Evolutionary conservation across 2,888 invertebrate species (phyloP), one percentile per base, ranked within the genome.

Genomic region (Polydesmus complanatus): DNA sequence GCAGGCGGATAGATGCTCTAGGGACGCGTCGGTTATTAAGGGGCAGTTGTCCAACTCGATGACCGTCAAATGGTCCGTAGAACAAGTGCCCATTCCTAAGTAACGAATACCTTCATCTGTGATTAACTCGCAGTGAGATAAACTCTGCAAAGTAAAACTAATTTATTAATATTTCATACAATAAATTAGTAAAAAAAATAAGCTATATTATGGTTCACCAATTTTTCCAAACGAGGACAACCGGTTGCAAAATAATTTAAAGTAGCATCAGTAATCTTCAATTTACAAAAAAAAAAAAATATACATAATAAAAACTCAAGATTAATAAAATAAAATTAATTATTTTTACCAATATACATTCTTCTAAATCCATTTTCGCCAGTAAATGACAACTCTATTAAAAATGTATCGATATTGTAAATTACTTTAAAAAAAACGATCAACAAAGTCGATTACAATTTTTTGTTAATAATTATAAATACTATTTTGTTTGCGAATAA

Each of bases 21-120:
- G 78, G 57, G 96, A 91, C 21, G 88, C 86, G 78, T 99, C 98
- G 2, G 97, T 96, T 70, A 99, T 89, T 65, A 96, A 79, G 1
- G 98, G 98, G 76, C 98, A 98, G 78, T 99, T 99, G 78, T 99
- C 98, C 69, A 99, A 79, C 74, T 98, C 98, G 60, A 98, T 80
- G 49, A 96, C 92, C 49, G 89, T 88, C 65, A 93, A 79, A 73
- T 91, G 89, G 75, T 96, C 95, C 0, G 92, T 89, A 51, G 94
- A 91, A 74, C 94, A 95, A 1, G 92, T 87, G 50, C 93, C 91
- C 73, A 88, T 83, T 1, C 94, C 90, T 66, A 97, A 76, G 74
- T 95, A 93, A 64, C 92, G 83, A 69, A 99, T 95, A 18, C 97
- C 97, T 74, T 94, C 95, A 74, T 99, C 98, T 21, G 97, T 98